Evolutionary conservation across 2,113 vertebrate species (phyloP).

Genomic region (Dromaius novaehollandiae): DNA sequence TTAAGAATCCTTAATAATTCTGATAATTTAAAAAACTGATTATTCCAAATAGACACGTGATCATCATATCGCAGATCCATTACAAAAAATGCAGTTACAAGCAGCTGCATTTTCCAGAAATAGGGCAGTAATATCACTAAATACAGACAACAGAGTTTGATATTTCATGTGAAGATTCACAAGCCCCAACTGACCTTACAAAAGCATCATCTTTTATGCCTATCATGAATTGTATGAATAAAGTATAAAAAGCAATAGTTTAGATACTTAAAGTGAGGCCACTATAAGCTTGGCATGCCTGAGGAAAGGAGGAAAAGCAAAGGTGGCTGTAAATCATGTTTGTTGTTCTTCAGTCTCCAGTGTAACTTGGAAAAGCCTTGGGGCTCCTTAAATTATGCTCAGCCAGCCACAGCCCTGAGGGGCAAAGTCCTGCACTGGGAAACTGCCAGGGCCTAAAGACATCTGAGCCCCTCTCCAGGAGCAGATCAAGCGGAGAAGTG

Average conservation of each 20-base stretch:
- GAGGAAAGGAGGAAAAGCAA: not conserved
- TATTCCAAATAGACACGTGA: slow-evolving; percentile 22
- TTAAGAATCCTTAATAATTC: not conserved
- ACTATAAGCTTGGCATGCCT: not conserved
- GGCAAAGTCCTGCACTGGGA: not conserved
- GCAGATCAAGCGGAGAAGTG: not conserved
- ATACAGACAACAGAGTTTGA: not conserved
- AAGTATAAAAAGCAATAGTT: not conserved
- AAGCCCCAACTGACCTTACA: not conserved
- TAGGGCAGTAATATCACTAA: not conserved
- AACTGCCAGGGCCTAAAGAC: not conserved
- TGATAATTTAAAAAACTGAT: slow-evolving; percentile 38
- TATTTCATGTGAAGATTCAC: not conserved
- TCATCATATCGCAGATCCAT: slow-evolving; percentile 26
- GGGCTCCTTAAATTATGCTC: not conserved
- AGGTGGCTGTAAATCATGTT: not conserved
- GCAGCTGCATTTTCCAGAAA: not conserved
- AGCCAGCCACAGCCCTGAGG: not conserved
- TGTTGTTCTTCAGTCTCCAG: not conserved
- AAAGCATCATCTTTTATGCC: not conserved
- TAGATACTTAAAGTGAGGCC: not conserved
- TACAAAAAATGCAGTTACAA: not conserved
- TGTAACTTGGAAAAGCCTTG: not conserved
- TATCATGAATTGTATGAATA: not conserved
- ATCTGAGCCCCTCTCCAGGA: not conserved